Percentiles rank a stretch among this genome's conserved stretches.
phyloP scores from a whole-genome alignment of 2,888 invertebrate genomes.

The Drosophila crucigera region DNA sequence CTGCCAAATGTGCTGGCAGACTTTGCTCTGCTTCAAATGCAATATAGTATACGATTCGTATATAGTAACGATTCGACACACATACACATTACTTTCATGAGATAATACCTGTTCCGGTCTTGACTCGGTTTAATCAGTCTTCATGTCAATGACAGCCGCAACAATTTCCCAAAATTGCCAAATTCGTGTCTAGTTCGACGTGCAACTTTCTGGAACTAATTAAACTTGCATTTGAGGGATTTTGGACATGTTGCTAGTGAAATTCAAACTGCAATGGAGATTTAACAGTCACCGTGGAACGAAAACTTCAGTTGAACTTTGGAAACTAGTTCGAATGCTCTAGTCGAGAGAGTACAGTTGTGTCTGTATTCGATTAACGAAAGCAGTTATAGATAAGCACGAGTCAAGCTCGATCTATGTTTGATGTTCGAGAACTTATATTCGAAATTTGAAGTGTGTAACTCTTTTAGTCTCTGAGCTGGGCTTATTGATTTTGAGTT shows the following conservation, averaged over 20 bases:
- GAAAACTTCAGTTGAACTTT: not conserved
- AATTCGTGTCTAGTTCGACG: constrained; percentile 45
- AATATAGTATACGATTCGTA: constrained; percentile 38
- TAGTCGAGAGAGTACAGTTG: not conserved
- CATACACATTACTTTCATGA: not conserved
- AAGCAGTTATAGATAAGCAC: not conserved
- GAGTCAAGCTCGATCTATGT: not conserved
- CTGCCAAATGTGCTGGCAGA: constrained; percentile 61
- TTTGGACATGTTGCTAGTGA: constrained; percentile 23
- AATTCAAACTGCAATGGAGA: constrained; percentile 14
- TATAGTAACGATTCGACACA: constrained; percentile 37
- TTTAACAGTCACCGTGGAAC: constrained; percentile 33
- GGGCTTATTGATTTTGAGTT: not conserved
- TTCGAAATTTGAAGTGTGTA: not conserved
- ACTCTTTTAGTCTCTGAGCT: not conserved
- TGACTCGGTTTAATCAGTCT: constrained; percentile 49
- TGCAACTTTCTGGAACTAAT: constrained; percentile 60
- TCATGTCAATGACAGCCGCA: constrained; percentile 51
- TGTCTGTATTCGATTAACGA: not conserved
- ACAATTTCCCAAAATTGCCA: constrained; percentile 42
- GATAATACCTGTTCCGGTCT: not conserved
- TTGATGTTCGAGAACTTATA: not conserved
- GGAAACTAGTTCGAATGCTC: not conserved
- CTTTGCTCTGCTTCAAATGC: constrained; percentile 42
- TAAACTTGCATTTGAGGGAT: constrained; percentile 60